phyloP scores from a whole-genome alignment of 1,140 invertebrate species.

The Dryas iulia region DNA sequence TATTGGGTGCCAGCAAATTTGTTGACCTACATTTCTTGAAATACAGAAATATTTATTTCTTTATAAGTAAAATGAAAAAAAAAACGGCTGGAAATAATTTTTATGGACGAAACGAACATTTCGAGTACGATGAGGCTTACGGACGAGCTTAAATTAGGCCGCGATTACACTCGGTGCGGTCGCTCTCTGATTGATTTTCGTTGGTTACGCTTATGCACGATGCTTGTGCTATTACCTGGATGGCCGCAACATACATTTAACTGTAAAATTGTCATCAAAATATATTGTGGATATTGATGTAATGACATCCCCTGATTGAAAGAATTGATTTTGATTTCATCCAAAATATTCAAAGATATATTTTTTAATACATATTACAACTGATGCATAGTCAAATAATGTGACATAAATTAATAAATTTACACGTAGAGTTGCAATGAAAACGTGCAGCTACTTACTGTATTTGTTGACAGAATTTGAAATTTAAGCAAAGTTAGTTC shows the following conservation, averaged over 20 bases:
- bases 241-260: constrained; percentile 10
- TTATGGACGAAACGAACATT: constrained; percentile 23
- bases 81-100: constrained; percentile 8
- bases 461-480: constrained; percentile 39
- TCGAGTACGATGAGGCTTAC: constrained; percentile 15
- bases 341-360: too few species aligned
- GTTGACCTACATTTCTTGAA: constrained; percentile 9
- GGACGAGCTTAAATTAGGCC: constrained; percentile 29
- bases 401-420: background rate
- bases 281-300: background rate
- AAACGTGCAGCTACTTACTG: constrained; percentile 1
- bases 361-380: too few species aligned
- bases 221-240: constrained; percentile 19
- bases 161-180: constrained; percentile 28
- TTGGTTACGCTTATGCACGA: constrained; percentile 23
- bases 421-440: background rate
- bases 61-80: constrained; percentile 5
- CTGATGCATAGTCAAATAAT: background rate
- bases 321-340: too few species aligned
- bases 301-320: background rate
- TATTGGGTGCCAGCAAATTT: background rate
- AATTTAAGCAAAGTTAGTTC: constrained; percentile 55
- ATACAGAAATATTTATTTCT: constrained; percentile 8
- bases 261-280: background rate
- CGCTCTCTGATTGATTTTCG: constrained; percentile 27